A percentile compares a stretch with the other conserved stretches of the same genome.
phyloP scores from a whole-genome alignment of 2,797 vertebrate genomes.

The Gallinago stenura region DNA sequence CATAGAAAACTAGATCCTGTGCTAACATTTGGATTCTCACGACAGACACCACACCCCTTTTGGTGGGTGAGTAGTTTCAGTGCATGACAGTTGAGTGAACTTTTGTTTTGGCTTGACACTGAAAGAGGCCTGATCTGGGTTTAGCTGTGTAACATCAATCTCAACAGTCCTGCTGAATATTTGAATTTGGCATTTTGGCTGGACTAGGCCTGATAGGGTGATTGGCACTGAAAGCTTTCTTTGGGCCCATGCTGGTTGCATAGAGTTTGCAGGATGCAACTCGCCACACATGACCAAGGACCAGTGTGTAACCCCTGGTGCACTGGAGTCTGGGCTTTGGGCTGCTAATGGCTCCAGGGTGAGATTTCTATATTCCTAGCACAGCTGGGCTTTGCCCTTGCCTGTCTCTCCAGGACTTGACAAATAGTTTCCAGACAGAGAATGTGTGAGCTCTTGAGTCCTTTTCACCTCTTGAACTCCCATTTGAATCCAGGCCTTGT shows the following conservation, averaged over 20 bases:
- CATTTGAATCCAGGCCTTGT: background rate
- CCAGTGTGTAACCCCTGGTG: background rate
- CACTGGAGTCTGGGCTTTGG: background rate
- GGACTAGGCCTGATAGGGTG: background rate
- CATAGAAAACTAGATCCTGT: background rate
- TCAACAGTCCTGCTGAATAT: background rate
- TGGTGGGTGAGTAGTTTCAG: background rate
- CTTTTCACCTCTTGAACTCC: slow-evolving; percentile 19
- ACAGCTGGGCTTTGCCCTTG: slow-evolving; percentile 43
- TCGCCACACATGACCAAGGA: rapidly evolving
- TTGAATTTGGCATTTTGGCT: background rate
- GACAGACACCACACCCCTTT: background rate
- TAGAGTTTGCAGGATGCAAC: background rate
- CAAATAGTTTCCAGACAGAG: slow-evolving; percentile 45
- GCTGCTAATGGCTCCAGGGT: background rate
- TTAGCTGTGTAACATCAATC: background rate
- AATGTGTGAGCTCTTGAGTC: background rate
- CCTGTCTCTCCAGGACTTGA: background rate
- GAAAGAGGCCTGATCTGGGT: background rate
- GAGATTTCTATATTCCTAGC: background rate
- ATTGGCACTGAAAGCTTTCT: background rate
- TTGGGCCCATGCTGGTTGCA: background rate
- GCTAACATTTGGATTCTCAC: background rate
- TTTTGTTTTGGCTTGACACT: background rate
- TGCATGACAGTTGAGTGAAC: background rate